Evolutionary conservation across 2,113 vertebrate species (phyloP).

Genomic region (Coptodon rendalli): DNA sequence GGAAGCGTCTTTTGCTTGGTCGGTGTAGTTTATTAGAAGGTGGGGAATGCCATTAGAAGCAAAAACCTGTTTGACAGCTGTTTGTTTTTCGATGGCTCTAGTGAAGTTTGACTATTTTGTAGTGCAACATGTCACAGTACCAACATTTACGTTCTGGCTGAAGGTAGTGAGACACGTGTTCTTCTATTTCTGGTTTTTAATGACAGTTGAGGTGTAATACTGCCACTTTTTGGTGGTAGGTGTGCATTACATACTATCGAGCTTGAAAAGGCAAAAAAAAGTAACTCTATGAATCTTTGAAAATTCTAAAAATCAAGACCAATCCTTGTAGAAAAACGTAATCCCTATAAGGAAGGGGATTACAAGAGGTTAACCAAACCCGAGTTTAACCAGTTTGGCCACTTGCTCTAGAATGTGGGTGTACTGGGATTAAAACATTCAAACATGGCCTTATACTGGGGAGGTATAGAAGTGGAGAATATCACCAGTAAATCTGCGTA

Average conservation of each 20-base stretch:
- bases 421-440: neutral
- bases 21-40: rapidly evolving
- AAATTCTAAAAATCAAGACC: rapidly evolving
- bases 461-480: neutral
- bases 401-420: neutral
- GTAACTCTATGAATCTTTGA: neutral
- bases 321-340: neutral
- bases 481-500: neutral
- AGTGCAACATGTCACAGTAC: neutral
- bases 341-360: neutral
- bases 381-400: rapidly evolving
- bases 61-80: neutral
- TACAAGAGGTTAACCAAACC: neutral
- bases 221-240: rapidly evolving
- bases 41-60: neutral
- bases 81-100: neutral
- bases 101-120: neutral
- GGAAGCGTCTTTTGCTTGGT: neutral
- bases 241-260: rapidly evolving
- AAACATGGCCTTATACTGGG: neutral
- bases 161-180: neutral
- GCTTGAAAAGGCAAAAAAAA: neutral
- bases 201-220: neutral
- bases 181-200: neutral
- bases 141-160: neutral